Conservation (phyloP, 1,140 invertebrate genomes). For the Bombus waltoni region DNA sequence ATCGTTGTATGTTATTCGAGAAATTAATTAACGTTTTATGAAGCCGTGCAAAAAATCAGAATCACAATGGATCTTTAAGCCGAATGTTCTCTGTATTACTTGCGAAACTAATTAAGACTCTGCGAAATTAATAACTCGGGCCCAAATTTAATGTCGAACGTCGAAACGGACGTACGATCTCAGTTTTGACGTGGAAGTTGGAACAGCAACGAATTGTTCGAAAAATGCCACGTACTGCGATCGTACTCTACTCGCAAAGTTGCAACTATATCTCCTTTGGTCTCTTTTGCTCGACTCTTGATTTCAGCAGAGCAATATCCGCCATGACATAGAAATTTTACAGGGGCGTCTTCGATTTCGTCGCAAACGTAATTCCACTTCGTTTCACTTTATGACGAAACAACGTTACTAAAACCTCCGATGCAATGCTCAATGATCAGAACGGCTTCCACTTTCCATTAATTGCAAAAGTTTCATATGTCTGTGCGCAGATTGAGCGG, state of each 20-base stretch:
- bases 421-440: neutral
- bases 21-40: neutral
- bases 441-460: neutral
- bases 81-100: neutral
- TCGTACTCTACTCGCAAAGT: no score
- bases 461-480: slow-evolving; percentile 24
- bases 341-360: neutral
- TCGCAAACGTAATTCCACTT: neutral
- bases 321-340: neutral
- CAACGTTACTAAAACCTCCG: neutral
- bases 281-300: no score
- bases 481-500: neutral
- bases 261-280: neutral
- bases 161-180: neutral
- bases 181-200: neutral
- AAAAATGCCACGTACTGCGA: no score
- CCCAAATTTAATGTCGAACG: neutral
- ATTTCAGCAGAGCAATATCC: no score
- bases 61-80: neutral
- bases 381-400: neutral
- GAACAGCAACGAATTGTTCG: neutral
- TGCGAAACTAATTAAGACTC: neutral
- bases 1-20: neutral
- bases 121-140: neutral
- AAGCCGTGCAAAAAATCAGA: neutral